These are phyloP conservation scores for Myiotriccus ornatus DNA, from an alignment of 2,797 vertebrate genomes.

Conservation along the genomic window DNA sequence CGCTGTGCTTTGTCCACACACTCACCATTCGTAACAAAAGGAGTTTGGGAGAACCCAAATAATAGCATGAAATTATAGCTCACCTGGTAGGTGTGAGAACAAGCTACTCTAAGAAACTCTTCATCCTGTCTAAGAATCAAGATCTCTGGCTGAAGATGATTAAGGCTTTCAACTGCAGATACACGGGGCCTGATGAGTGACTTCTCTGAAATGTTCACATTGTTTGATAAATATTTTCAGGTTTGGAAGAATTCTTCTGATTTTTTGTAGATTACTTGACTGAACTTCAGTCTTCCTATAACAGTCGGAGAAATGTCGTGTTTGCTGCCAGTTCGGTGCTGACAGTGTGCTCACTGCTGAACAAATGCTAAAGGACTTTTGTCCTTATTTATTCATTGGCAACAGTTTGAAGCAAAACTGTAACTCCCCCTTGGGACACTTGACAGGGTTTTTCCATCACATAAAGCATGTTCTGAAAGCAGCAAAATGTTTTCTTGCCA, in stretches of 20 bases:
- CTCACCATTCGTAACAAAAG: not conserved
- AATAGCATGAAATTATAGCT: not conserved
- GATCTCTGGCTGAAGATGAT: not conserved
- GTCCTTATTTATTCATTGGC: slow-evolving; percentile 27
- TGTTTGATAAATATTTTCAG: not conserved
- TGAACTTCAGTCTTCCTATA: not conserved
- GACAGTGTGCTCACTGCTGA: not conserved
- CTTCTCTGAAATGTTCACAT: not conserved
- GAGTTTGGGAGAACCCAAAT: not conserved
- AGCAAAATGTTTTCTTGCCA: slow-evolving; percentile 16
- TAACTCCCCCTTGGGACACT: not conserved
- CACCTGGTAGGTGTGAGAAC: not conserved
- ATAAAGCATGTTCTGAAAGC: not conserved
- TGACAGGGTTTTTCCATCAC: slow-evolving; percentile 3
- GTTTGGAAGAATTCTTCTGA: not conserved
- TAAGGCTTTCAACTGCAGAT: not conserved
- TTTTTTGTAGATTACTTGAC: not conserved
- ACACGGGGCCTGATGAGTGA: not conserved
- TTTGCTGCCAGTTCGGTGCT: not conserved
- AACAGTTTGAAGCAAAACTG: slow-evolving; percentile 20
- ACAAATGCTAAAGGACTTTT: slow-evolving; percentile 2
- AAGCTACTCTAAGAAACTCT: not conserved
- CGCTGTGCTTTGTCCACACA: not conserved
- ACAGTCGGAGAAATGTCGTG: not conserved
- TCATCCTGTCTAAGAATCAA: not conserved